These are phyloP conservation scores for Halcyon malimbica DNA, from an alignment of 2,113 vertebrate species.

Conservation along the genomic window DNA sequence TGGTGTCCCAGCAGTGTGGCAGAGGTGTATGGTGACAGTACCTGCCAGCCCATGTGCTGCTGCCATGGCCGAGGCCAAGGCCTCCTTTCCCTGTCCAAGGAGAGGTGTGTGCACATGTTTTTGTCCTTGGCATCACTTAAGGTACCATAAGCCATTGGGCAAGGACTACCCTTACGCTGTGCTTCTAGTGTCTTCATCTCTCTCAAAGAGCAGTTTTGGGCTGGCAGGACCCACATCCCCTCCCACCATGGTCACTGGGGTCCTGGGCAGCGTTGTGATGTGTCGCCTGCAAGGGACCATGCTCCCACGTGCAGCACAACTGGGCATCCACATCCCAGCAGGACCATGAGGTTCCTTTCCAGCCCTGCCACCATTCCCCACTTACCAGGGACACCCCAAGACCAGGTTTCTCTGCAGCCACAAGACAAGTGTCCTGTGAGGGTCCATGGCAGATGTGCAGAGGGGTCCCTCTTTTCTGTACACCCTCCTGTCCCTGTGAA, in stretches of 20 bases:
- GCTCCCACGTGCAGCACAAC: accelerated
- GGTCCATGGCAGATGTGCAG: accelerated
- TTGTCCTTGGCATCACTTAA: not conserved
- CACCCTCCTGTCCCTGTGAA: not conserved
- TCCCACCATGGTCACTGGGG: not conserved
- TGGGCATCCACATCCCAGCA: too few relatives aligned
- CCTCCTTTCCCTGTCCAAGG: accelerated
- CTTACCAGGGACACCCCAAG: not conserved
- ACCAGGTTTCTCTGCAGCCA: accelerated
- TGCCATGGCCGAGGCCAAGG: accelerated
- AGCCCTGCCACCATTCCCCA: not conserved
- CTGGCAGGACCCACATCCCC: not conserved
- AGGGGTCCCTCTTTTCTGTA: not conserved
- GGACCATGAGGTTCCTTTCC: not conserved
- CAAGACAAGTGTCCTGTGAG: not conserved
- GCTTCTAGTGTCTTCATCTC: not conserved
- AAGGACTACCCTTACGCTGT: not conserved
- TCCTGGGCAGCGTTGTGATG: not conserved
- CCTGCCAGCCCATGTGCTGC: not conserved
- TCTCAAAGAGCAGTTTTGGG: not conserved
- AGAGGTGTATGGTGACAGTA: accelerated
- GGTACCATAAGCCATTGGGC: not conserved
- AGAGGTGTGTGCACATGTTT: not conserved
- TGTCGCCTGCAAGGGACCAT: accelerated
- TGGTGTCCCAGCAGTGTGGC: accelerated